Base-by-base conservation (phyloP, 2,888 invertebrate species). In the Drosophila birchii region DNA sequence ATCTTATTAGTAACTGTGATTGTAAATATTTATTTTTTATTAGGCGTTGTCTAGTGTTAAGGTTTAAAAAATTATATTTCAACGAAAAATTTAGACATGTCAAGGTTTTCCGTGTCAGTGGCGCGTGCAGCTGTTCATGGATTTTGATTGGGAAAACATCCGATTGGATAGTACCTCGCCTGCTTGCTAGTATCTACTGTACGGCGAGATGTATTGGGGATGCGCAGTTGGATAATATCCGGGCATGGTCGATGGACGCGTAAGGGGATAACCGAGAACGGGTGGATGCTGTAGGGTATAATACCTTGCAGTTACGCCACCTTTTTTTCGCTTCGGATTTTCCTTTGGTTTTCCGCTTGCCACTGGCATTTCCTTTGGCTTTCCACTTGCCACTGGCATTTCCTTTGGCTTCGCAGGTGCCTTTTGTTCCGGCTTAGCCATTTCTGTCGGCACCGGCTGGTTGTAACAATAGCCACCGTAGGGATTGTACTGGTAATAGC, bases 81-180 rank as follows among this genome's bases (percentile, higher is more conserved):
- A 58, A 73, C 73, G 70, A 29, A 26, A 18, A 51, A 73, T 73
- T 73, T 73, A 9, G 54, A 55, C 58, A 58, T 23, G 43, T 29
- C 41, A 11, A 16, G 9, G 20, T 16, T 18, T 38, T 16, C 18
- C 12, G n/a, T 51, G 34, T 49, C 20, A 36, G 29, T 73, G 32
- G 29, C 20, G 39, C 56, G 20, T 29, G 11, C 26, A 29, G 18
- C n/a, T 32, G 9, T 32, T 32, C 16, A 41, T 32, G 23, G 39
- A 41, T n/a, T 18, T 34, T 23, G 32, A n/a, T 16, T 7, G 20
- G 16, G 11, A 23, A 23, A 29, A n/a, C 16, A 9, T 20, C 6
- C 7, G 23, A 9, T 64, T 34, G 8, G 5, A 14, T 18, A 12
- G 18, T 12, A 38, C 38, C 11, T 20, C 29, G 8, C 20, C n/a